Conservation (phyloP, 2,888 invertebrate genomes). For the Callosobruchus maculatus region DNA sequence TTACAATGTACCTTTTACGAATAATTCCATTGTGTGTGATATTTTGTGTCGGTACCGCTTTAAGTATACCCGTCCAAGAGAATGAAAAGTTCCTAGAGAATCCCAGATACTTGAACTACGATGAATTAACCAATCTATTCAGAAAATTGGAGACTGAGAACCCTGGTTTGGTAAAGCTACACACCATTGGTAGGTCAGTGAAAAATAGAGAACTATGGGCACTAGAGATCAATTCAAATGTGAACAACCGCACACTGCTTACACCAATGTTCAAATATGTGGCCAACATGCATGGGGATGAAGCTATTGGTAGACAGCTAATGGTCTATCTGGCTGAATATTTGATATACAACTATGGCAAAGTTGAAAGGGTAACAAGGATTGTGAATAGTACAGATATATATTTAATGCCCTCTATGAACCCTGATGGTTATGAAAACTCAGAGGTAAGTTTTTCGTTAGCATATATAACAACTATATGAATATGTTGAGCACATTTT, state of each 20-base stretch:
- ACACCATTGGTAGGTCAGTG: conserved; percentile 80
- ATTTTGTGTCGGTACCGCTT: conserved; percentile 22
- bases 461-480: background rate
- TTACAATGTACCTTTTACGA: conserved; percentile 6
- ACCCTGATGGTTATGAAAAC: conserved; percentile 93
- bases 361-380: conserved; percentile 64
- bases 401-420: conserved; percentile 94
- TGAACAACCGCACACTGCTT: conserved; percentile 54
- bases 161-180: conserved; percentile 67
- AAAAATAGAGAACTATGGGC: conserved; percentile 78
- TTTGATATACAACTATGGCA: conserved; percentile 73
- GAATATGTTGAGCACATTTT: no score
- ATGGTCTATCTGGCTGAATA: conserved; percentile 81
- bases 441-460: conserved; percentile 58
- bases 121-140: conserved; percentile 65
- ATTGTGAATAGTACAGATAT: conserved; percentile 87
- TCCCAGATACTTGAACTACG: conserved; percentile 67
- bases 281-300: conserved; percentile 97
- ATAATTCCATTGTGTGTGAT: conserved; percentile 23
- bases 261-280: conserved; percentile 92
- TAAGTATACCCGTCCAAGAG: conserved; percentile 16
- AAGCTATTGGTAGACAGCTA: conserved; percentile 77
- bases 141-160: conserved; percentile 60
- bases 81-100: conserved; percentile 57
- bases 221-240: conserved; percentile 75